Evolutionary conservation across 2,113 vertebrate genomes (phyloP).

Genomic region (Hemichromis elongatus): DNA sequence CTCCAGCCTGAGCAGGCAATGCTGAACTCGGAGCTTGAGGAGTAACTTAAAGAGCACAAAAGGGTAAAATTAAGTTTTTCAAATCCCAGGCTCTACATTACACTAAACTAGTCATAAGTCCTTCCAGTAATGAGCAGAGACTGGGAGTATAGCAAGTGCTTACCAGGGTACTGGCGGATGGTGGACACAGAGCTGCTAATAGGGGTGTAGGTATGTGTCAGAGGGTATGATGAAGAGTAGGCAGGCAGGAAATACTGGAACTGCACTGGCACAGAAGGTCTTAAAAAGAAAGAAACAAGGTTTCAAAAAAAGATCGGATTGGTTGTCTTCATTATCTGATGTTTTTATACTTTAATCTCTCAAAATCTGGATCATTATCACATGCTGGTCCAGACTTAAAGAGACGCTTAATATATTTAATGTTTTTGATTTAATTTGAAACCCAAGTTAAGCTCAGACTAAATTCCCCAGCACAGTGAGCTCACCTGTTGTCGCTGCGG

Average conservation of each 20-base stretch:
- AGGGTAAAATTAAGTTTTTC: background rate
- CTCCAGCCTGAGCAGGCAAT: conserved; percentile 85
- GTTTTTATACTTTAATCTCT: background rate
- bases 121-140: background rate
- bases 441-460: too few species aligned
- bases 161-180: conserved; percentile 95
- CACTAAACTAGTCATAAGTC: background rate
- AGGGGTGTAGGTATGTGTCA: conserved; percentile 93
- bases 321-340: background rate
- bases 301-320: background rate
- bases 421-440: background rate
- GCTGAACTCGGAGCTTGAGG: conserved; percentile 92
- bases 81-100: background rate
- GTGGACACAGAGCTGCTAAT: conserved; percentile 96
- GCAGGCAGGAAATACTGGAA: conserved; percentile 96
- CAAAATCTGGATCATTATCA: background rate
- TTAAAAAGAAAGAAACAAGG: conserved; percentile 31
- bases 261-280: conserved; percentile 90
- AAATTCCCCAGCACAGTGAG: background rate
- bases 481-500: conserved; percentile 90
- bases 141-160: background rate
- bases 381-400: background rate
- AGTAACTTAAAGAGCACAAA: conserved; percentile 73
- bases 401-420: background rate
- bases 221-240: conserved; percentile 87